Base-by-base conservation (phyloP, 2,888 invertebrate genomes). In the Netelia fuscicornis region DNA sequence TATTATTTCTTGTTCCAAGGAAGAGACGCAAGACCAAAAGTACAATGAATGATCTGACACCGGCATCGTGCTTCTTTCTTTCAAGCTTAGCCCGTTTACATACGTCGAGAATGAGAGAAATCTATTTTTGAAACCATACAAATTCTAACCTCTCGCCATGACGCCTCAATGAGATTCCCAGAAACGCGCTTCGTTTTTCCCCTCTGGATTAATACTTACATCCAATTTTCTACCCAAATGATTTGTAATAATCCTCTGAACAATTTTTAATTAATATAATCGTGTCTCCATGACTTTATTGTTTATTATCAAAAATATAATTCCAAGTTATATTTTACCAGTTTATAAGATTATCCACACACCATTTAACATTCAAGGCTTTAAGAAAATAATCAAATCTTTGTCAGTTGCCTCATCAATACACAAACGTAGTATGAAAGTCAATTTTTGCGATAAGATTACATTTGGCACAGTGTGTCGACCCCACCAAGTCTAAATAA, bases 81-180 rank as follows among this genome's bases (percentile, higher is more conserved):
- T 77, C 67, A 37, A 44, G 72, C 52, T 54, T 54, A 13, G 13
- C 56, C 75, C 52, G 37, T 72, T 60, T 74, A 64, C 65, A 71
- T 68, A 80, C 76, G 76, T 71, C 75, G 80, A 72, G 72, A 60
- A 54, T 9, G 58, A 20, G 58, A 20, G 70, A 74, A 83, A 81
- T 88, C 89, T 90, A 90, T 88, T 90, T 90, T 90, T 89, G 81
- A 86, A 87, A 82, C 85, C 87, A 81, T 82, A 87, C 81, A 88
- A 88, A 87, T 86, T 89, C 83, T 89, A 88, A 86, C 88, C 86
- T 87, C 85, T 56, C 78, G 42, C 62, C 30, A 77, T 54, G 11
- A 30, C 56, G 78, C 37, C 76, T 68, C 76, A 76, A 65, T 77
- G 71, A 79, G 60, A 10, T 72, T 70, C 58, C 58, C 37, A 5